Base-by-base conservation (phyloP, 2,888 invertebrate species). In the Cryptocheilus praepositus region DNA sequence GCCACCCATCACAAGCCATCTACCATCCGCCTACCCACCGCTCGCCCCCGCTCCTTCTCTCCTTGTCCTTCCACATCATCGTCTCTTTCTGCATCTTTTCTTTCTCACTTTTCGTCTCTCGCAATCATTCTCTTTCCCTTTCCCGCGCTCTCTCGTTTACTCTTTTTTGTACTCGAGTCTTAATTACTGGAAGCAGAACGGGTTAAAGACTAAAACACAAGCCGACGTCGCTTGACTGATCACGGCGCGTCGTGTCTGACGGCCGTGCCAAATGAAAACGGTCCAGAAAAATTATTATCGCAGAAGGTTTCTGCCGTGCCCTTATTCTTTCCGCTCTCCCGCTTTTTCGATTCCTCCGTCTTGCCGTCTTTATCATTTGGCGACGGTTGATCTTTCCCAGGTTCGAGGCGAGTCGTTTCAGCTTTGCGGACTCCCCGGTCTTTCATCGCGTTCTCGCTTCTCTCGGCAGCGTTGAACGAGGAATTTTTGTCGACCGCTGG, bases 181-280 rank as follows among this genome's bases (percentile, higher is more conserved):
- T 81, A 83, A 79, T 83, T 81, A 81, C 79, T 82, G 76, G 76
- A 82, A 83, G 78, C 79, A 76, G 79, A 81, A 81, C 81, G 81
- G 71, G 78, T 82, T 82, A 77, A 80, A 80, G 76, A 81, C 74
- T 74, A 80, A 80, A 83, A 83, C 79, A 76, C 76, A 76, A 78
- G 76, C 76, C 77, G 80, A 81, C 78, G 76, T 77, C 73, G 77
- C 70, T 72, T 84, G 85, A 84, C 80, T 83, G 84, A 84, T 84
- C 82, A 83, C 76, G 73, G 76, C 73, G 70, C 75, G 77, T 75
- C 76, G 67, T 74, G 73, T 75, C 78, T 84, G 84, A 84, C 81
- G 76, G 72, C 74, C 77, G 78, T 76, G 77, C 77, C 78, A 73
- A 79, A 79, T 81, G 76, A 82, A 81, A 80, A 79, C 70, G 76